Conservation (phyloP, 2,113 vertebrate genomes). For the Orthonyx spaldingii region DNA sequence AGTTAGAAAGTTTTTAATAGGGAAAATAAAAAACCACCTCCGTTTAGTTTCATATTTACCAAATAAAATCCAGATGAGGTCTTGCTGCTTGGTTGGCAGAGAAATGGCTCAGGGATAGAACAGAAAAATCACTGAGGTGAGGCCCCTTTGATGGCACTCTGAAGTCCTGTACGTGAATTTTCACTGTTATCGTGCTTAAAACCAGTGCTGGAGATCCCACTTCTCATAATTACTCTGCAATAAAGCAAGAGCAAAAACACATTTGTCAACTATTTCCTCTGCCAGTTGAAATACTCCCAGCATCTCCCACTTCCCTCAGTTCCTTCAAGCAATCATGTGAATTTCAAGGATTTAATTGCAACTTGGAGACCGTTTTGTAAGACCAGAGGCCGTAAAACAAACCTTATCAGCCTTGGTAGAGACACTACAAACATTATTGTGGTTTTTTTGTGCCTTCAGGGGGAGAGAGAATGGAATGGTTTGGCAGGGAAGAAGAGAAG, state of each 20-base stretch:
- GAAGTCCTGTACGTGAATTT: background rate
- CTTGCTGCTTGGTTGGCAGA: background rate
- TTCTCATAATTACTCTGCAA: background rate
- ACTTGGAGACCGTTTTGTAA: background rate
- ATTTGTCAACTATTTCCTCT: background rate
- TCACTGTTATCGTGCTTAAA: background rate
- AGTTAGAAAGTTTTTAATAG: background rate
- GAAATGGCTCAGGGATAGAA: background rate
- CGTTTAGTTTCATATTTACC: background rate
- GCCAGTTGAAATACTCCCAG: background rate
- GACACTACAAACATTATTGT: background rate
- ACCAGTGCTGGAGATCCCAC: background rate
- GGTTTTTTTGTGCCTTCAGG: background rate
- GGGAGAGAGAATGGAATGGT: background rate
- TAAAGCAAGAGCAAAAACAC: background rate
- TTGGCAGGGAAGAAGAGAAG: background rate
- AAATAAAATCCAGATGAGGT: background rate
- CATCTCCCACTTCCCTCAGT: background rate
- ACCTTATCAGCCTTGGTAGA: background rate
- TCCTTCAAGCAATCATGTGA: background rate
- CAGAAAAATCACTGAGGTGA: background rate
- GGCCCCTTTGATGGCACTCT: background rate
- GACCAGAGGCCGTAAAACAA: background rate
- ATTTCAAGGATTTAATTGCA: background rate
- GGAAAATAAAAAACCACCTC: background rate